Conservation (phyloP, 2,113 vertebrate genomes). For the Pipra filicauda region DNA sequence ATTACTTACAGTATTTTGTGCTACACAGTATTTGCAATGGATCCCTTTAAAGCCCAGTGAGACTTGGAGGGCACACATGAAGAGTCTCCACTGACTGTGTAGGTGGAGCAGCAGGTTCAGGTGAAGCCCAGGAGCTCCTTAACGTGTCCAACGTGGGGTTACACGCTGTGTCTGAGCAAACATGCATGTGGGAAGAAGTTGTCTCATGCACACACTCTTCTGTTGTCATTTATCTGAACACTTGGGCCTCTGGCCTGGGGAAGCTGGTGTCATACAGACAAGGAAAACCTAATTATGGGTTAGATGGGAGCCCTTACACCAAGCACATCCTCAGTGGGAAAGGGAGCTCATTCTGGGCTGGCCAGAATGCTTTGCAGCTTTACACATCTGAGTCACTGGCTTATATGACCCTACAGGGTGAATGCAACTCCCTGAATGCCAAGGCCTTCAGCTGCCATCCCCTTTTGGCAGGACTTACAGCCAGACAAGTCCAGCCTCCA, state of each 20-base stretch:
- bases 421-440: background rate
- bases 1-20: background rate
- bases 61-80: background rate
- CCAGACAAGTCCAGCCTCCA: background rate
- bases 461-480: background rate
- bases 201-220: background rate
- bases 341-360: background rate
- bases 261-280: background rate
- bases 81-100: background rate
- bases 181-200: accelerated
- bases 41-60: background rate
- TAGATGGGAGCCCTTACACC: background rate
- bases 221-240: background rate
- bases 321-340: background rate
- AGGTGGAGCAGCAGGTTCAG: background rate
- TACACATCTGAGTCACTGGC: background rate
- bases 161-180: background rate
- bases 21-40: background rate
- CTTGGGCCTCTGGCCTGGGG: background rate
- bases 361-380: background rate
- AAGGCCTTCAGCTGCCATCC: background rate
- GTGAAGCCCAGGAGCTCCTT: background rate
- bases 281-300: background rate
- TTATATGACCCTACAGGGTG: background rate
- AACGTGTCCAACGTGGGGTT: background rate